These are phyloP conservation scores for Thryonomys swinderianus DNA, from an alignment of 2,113 vertebrate genomes.

Conservation along the genomic window DNA sequence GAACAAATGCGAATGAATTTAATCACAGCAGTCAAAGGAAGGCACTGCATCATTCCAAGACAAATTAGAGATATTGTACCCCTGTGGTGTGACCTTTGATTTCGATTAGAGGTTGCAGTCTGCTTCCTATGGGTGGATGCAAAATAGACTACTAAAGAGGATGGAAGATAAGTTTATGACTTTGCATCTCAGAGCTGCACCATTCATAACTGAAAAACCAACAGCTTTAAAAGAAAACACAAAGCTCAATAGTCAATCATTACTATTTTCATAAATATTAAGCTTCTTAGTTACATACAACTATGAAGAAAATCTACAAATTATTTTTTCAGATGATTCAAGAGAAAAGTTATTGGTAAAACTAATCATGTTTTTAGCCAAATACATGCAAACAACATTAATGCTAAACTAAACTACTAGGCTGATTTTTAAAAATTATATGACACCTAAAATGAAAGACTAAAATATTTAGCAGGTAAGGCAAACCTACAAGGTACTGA, in stretches of 20 bases:
- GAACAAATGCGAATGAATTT: conserved; percentile 74
- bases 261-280: conserved; percentile 43
- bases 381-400: conserved; percentile 27
- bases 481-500: background rate
- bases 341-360: background rate
- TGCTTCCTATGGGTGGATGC: conserved; percentile 63
- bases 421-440: conserved; percentile 19
- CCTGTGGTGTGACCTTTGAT: conserved; percentile 77
- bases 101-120: conserved; percentile 72
- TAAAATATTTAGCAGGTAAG: background rate
- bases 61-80: conserved; percentile 77
- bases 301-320: conserved; percentile 51
- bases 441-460: conserved; percentile 34
- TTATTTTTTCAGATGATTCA: conserved; percentile 12
- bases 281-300: background rate
- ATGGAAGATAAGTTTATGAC: conserved; percentile 56
- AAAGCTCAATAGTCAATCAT: conserved; percentile 15
- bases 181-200: background rate
- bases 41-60: conserved; percentile 72
- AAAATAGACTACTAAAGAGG: conserved; percentile 65
- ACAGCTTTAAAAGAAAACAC: background rate
- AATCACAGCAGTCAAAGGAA: conserved; percentile 73
- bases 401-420: background rate
- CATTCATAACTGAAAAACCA: conserved; percentile 22
- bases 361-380: conserved; percentile 1